Evolutionary conservation across 2,113 vertebrate species (phyloP).

Genomic region (Melanerpes aurifrons): DNA sequence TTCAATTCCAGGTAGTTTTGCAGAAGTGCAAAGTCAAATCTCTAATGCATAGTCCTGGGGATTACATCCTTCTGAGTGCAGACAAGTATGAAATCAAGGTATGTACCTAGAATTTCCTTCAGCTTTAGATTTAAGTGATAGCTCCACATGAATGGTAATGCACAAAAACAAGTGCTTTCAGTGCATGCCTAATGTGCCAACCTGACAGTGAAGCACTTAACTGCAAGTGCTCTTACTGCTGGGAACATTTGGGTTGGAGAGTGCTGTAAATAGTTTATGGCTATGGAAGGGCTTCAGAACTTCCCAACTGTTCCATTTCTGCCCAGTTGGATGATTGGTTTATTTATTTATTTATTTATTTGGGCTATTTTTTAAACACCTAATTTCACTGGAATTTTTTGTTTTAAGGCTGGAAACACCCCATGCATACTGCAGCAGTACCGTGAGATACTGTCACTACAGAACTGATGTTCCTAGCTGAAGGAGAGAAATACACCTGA

Average conservation of each 20-base stretch:
- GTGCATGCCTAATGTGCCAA: background rate
- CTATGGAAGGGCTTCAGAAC: background rate
- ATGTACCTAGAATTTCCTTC: background rate
- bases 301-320: background rate
- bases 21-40: conserved; percentile 96
- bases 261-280: background rate
- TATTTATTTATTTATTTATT: background rate
- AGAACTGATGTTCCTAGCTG: background rate
- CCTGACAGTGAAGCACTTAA: background rate
- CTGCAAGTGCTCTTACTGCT: background rate
- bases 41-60: conserved; percentile 94
- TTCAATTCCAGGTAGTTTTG: conserved; percentile 87
- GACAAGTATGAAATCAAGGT: conserved; percentile 99
- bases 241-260: background rate
- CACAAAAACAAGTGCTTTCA: background rate
- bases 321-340: background rate
- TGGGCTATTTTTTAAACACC: background rate
- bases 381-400: background rate
- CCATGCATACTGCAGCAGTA: background rate
- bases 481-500: background rate
- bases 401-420: background rate
- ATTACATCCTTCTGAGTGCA: conserved; percentile 94
- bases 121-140: background rate
- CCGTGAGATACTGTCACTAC: background rate
- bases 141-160: background rate